Conservation (phyloP, 37 sponge, comb jelly and placozoan genomes). For the Halisarca cf. caerulea region DNA sequence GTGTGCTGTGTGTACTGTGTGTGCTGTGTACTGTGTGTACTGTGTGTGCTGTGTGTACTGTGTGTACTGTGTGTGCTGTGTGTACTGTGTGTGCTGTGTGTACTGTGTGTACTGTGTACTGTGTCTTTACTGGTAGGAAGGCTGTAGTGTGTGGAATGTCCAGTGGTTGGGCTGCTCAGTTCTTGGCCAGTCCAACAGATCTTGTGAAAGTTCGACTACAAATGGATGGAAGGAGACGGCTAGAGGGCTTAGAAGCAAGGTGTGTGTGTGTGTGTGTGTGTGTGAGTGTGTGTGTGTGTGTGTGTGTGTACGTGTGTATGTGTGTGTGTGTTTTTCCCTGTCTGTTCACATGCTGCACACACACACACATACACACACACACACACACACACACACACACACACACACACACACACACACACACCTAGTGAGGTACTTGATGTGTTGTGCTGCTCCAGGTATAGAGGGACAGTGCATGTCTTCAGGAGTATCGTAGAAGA, state of each 20-base stretch:
- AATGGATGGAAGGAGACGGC: conserved; percentile 77
- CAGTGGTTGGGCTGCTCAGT: conserved; percentile 77
- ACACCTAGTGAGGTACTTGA: no score
- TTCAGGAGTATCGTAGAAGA: conserved; percentile 55
- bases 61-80: no score
- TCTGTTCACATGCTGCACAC: not conserved
- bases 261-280: conserved; percentile 34
- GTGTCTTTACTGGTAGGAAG: no score
- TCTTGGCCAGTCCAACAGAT: conserved; percentile 88
- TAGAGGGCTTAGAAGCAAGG: conserved; percentile 67
- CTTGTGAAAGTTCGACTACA: conserved; percentile 83
- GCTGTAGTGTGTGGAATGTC: conserved; percentile 75
- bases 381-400: no score
- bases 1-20: no score
- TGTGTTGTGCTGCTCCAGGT: no score
- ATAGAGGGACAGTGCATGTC: conserved; percentile 66
- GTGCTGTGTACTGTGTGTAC: no score
- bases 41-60: no score
- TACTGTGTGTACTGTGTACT: no score
- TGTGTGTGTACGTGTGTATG: conserved; percentile 28
- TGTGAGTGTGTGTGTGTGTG: conserved; percentile 39
- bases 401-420: no score
- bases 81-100: no score
- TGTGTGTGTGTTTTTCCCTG: conserved; percentile 12
- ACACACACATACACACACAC: no score